A percentile compares a stretch with the other conserved stretches of the same genome.
phyloP scores from a whole-genome alignment of 2,797 vertebrate species.

The Emydoidea blandingii region DNA sequence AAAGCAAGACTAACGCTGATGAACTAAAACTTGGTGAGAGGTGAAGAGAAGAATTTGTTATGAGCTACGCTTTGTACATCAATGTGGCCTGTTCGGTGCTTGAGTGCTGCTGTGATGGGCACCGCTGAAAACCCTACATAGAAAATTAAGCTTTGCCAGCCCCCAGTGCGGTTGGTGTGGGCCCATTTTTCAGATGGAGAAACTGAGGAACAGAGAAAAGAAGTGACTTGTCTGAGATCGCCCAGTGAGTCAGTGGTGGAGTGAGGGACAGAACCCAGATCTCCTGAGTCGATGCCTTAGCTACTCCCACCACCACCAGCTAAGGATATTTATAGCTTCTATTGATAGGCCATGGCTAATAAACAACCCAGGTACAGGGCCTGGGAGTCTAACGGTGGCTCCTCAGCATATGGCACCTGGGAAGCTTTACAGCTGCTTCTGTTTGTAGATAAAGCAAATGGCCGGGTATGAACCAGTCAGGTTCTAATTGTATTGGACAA shows the following conservation, averaged over 20 bases:
- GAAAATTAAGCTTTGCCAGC: background rate
- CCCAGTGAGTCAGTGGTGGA: background rate
- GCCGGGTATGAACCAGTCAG: background rate
- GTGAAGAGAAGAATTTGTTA: too few relatives aligned
- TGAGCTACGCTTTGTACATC: background rate
- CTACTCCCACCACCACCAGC: background rate
- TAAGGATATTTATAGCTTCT: background rate
- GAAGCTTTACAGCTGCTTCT: background rate
- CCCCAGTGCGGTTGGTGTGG: background rate
- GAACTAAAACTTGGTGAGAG: too few relatives aligned
- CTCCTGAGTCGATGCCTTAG: background rate
- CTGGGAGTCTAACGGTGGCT: background rate
- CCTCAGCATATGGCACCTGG: background rate
- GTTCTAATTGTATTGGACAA: background rate
- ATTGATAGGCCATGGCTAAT: background rate
- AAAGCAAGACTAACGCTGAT: background rate
- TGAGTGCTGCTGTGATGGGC: background rate
- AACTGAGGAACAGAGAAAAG: background rate
- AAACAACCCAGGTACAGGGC: background rate
- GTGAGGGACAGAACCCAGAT: background rate
- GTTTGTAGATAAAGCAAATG: background rate
- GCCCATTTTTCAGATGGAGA: background rate
- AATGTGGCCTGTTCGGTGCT: background rate
- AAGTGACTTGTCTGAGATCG: background rate
- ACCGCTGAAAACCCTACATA: background rate